Evolutionary conservation across 2,797 vertebrate species (phyloP).

Genomic region (Menidia menidia): DNA sequence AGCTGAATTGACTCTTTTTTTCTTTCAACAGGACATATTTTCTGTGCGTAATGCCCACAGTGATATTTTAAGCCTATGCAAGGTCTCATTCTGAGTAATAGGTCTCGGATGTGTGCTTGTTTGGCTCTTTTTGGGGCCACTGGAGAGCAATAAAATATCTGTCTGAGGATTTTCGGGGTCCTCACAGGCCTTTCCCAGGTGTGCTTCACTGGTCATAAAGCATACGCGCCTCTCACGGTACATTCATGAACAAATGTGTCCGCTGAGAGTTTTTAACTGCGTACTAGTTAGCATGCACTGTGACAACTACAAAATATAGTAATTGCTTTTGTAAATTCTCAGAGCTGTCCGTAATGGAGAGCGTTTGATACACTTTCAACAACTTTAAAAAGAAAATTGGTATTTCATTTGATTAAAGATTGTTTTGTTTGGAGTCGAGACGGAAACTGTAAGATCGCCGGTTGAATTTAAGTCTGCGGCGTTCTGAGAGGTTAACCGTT

Average conservation of each 20-base stretch:
- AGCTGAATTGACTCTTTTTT: conserved; percentile 35
- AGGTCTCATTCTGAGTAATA: conserved; percentile 83
- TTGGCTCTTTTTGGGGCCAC: conserved; percentile 76
- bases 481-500: conserved; percentile 72
- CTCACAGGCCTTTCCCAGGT: conserved; percentile 73
- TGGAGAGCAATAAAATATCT: conserved; percentile 76
- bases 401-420: conserved; percentile 51
- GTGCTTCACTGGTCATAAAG: conserved; percentile 75
- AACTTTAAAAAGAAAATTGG: conserved; percentile 11
- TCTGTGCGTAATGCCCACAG: conserved; percentile 47
- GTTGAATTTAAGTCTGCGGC: conserved; percentile 48
- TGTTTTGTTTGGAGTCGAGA: conserved; percentile 63
- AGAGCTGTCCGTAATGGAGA: background rate
- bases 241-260: conserved; percentile 57
- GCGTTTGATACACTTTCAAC: conserved; percentile 7
- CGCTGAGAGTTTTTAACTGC: conserved; percentile 38
- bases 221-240: conserved; percentile 47
- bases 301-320: conserved; percentile 16
- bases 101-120: conserved; percentile 83
- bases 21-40: conserved; percentile 62
- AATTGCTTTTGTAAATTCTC: conserved; percentile 15
- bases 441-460: conserved; percentile 49
- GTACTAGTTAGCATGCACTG: conserved; percentile 30
- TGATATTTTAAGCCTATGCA: conserved; percentile 60
- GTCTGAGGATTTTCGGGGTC: conserved; percentile 67